Base-by-base conservation (phyloP, 1,140 invertebrate species). In the Drosophila pectinifera region DNA sequence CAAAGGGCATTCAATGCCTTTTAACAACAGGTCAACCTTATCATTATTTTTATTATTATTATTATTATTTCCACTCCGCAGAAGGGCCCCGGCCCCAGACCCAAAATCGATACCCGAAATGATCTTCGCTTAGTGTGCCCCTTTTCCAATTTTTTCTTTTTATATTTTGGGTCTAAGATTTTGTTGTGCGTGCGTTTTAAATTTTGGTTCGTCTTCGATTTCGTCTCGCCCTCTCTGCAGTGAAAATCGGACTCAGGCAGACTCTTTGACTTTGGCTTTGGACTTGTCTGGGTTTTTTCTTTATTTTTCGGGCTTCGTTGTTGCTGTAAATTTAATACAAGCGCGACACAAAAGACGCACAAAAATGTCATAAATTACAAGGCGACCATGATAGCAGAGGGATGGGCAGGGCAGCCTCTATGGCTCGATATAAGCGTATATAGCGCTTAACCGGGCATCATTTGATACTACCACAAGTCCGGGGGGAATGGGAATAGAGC, bases 21-120 rank as follows among this genome's bases (percentile, higher is more conserved):
- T 89, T 90, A 90, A 90, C 85, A 90, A 90, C 85, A 90, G 85
- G 85, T 90, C 85, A 90, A 90, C 85, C 85, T 90, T 90, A 90
- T 90, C 85, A 90, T 90, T 90, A 88, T 88, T 88, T 88, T 88
- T 88, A 86, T 86, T 86, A 88, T 86, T 86, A 83, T 82, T 82
- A 86, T 83, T 88, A 90, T 89, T 88, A 88, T 83, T 84, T 77
- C 73, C 76, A 76, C 63, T 76, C 72, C 59, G 79, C 49, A 67
- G 49, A 78, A 77, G 81, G 81, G 82, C 64, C 57, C 72, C 38
- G 81, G 82, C 64, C 57, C 72, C 38, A 80, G 26, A 78, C 53
- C 51, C 39, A 54, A 74, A 75, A 75, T 65, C 61, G 64, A 86
- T 81, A 86, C 73, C 83, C 79, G 68, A 88, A 83, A 86, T 83